These are phyloP conservation scores for Erpetoichthys calabaricus DNA, from an alignment of 2,797 vertebrate species.

Conservation along the genomic window DNA sequence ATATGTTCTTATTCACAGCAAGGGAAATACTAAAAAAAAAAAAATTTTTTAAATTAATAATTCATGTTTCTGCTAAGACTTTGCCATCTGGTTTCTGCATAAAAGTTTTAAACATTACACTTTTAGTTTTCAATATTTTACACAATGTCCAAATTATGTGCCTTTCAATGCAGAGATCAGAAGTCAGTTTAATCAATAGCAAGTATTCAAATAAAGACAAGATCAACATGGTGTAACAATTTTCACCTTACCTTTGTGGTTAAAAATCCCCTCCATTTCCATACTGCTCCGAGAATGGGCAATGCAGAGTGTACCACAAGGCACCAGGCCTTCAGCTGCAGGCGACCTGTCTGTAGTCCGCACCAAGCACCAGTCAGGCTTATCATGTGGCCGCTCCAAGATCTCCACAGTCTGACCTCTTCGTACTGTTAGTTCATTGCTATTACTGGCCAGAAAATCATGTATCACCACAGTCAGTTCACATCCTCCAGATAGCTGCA, in stretches of 20 bases:
- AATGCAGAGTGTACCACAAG: conserved; percentile 86
- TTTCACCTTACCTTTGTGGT: conserved; percentile 81
- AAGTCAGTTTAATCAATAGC: too few species aligned
- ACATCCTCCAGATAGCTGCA: conserved; percentile 87
- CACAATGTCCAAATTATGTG: too few species aligned
- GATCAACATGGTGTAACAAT: neutral
- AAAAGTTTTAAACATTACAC: too few species aligned
- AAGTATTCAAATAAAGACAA: too few species aligned
- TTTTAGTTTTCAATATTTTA: too few species aligned
- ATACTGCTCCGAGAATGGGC: conserved; percentile 94
- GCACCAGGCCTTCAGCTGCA: conserved; percentile 82
- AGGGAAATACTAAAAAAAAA: too few species aligned
- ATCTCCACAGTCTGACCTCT: conserved; percentile 94
- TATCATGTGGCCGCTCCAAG: conserved; percentile 85
- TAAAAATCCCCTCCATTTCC: conserved; percentile 98
- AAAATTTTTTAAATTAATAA: too few species aligned
- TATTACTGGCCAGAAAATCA: conserved; percentile 89
- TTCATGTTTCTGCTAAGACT: too few species aligned
- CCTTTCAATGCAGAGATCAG: too few species aligned
- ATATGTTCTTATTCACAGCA: too few species aligned
- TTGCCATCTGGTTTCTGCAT: too few species aligned
- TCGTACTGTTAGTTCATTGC: conserved; percentile 84
- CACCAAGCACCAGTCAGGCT: conserved; percentile 92
- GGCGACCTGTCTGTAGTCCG: conserved; percentile 90
- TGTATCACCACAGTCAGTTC: conserved; percentile 96